Evolutionary conservation across 2,797 vertebrate species (phyloP), one percentile per base, ranked within the genome.

Genomic region (Sylvilagus floridanus): DNA sequence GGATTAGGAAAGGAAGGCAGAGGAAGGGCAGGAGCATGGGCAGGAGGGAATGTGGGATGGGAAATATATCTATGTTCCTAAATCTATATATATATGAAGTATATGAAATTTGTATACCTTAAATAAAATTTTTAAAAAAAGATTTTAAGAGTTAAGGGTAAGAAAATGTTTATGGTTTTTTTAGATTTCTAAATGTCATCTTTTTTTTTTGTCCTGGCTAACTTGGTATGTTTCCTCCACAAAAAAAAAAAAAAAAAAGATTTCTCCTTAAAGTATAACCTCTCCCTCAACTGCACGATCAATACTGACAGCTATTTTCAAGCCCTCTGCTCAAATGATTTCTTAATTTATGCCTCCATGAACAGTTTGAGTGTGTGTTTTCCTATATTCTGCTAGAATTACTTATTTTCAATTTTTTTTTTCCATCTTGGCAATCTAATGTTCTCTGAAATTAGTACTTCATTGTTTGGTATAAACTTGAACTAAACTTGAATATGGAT

Each of bases 261-360:
- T 89, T 83, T 73, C 12, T 95, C 69, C 42, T 76, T 66, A 60
- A 93, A 96, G 72, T 57, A 82, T 63, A 66, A 7, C 7, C 7
- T 84, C 37, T 81, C 72, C 35, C 35, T 94, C 54, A 57, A 89
- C 28, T 76, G 54, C 50, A 60, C 72, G 57, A 91, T 94, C 71
- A 94, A 72, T 72, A 73, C 57, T 94, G 63, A 91, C 60, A 88
- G 65, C 17, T 66, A 69, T 78, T 90, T 94, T 88, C 54, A 89
- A 95, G 83, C 47, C 42, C 8, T 72, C 26, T 73, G 30, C 54
- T 57, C n/a, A 92, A 42, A 60, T 66, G 24, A 14, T 62, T 37
- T 77, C 52, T 75, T 93, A 78, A 95, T 69, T 65, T 73, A 60
- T 87, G n/a, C 47, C 60, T 57, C 69, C 37, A 94, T n/a, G 35